Evolutionary conservation across 2,113 vertebrate genomes (phyloP).

Genomic region (Oncorhynchus mykiss): DNA sequence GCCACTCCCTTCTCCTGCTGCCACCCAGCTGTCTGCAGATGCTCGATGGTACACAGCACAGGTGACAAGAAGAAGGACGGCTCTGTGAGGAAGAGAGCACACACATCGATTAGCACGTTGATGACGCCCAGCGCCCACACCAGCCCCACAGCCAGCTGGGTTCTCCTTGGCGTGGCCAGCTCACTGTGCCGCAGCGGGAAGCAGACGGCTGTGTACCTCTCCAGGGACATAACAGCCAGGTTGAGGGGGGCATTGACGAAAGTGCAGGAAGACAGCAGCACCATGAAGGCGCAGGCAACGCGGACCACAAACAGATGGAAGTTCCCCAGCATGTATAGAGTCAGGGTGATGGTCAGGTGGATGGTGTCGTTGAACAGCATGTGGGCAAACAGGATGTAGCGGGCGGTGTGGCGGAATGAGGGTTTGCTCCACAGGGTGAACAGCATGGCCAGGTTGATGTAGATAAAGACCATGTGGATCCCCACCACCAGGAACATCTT

Average conservation of each 20-base stretch:
- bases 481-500: conserved; percentile 8
- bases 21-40: conserved; percentile 11
- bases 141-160: conserved; percentile 1
- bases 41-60: conserved; percentile 4
- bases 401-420: conserved; percentile 28
- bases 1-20: conserved; percentile 2
- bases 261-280: conserved; percentile 19
- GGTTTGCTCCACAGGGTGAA: conserved; percentile 22
- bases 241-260: conserved; percentile 28
- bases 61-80: conserved; percentile 19
- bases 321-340: background rate
- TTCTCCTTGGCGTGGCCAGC: conserved; percentile 19
- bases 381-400: conserved; percentile 43
- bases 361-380: conserved; percentile 37
- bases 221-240: conserved; percentile 38
- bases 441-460: conserved; percentile 33
- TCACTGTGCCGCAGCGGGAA: conserved; percentile 38
- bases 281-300: conserved; percentile 20
- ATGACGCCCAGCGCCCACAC: conserved; percentile 25
- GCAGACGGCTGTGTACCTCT: conserved; percentile 45
- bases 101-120: conserved; percentile 25
- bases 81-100: conserved; percentile 19
- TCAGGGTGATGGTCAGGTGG: background rate
- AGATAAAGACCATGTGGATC: conserved; percentile 21
- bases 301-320: background rate